Base-by-base conservation (phyloP, 2,797 vertebrate genomes). In the Gambelia wislizenii region DNA sequence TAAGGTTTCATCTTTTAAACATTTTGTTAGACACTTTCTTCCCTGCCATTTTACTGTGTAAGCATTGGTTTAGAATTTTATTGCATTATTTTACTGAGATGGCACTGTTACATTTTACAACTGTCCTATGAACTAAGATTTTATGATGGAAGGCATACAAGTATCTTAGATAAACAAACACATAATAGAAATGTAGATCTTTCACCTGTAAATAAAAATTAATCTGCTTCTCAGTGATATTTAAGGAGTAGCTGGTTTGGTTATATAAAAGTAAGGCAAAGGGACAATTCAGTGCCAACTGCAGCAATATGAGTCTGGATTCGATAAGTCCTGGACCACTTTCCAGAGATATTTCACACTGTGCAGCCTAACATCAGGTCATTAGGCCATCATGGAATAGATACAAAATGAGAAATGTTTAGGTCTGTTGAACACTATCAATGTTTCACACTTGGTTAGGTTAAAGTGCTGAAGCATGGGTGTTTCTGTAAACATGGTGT, bases 361-460 rank as follows among this genome's bases (percentile, higher is more conserved):
- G 67, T 61, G 64, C 70, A 93, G 49, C 20, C 47, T 85, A 85
- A 86, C 69, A 36, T 56, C 80, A 81, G 91, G 3, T 39, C 64
- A 67, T 89, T 90, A 86, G 69, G 92, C n/a, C 80, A 79, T 83
- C 84, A 86, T 83, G 90, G 33, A 64, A 90, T 52, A 80, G 49
- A 18, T 89, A 93, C 78, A 44, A 89, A 89, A 85, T 88, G 44
- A 92, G 69, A 95, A 69, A 44, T 92, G 89, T 93, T 77, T 64
- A 90, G 42, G 69, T 91, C 82, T 82, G 67, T 80, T 95, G 79
- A 95, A 85, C 80, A 77, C 7, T 87, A 39, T 91, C 91, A 95
- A 79, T 84, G 25, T 90, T 93, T 91, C 70, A 94, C 54, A 88
- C 83, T 49, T 96, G 69, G 87, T 86, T 89, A 92, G 85, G 85